Base-by-base conservation (phyloP, 2,888 invertebrate species). In the Hydriomena furcata region DNA sequence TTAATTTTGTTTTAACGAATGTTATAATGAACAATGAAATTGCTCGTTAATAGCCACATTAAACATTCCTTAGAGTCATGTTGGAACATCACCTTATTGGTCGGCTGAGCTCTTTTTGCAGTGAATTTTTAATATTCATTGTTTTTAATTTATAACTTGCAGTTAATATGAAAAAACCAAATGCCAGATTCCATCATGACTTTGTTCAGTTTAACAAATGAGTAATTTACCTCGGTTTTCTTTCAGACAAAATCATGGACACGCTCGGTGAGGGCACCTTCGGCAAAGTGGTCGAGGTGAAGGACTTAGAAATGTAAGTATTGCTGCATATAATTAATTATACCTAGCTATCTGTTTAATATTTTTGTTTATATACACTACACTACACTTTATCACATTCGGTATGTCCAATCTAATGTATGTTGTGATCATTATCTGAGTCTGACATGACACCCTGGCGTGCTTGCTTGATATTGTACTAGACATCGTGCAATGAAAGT, bases 191-290 rank as follows among this genome's bases (percentile, higher is more conserved):
- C 82, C 82, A 73, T 69, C 77, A 77, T 80, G 82, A 79, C 82
- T 82, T 76, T 73, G 76, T 79, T 63, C 63, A 51, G 44, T 61
- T 71, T 51, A 47, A 48, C 73, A 68, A 64, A 66, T 73, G 61
- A 79, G 66, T 86, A 82, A 89, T 76, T 65, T 75, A 73, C 64
- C 67, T 88, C 90, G 92, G 90, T 93, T 93, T 91, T 84, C 91
- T 96, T 95, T 82, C 97, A 99, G 99, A 99, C 95, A 97, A 98
- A 94, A 96, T 99, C 92, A 93, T 98, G 92, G 95, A 96, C 91
- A 99, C 99, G 76, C 95, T 99, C 82, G 99, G 99, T 76, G 99
- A 99, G 93, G 99, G 99, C 84, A 99, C 99, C 73, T 99, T 99
- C 94, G 99, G 99, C 87, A 99, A 99, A 93, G 99, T 99, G 82